phyloP scores from a whole-genome alignment of 2,888 invertebrate species.

The Volucella zonaria region DNA sequence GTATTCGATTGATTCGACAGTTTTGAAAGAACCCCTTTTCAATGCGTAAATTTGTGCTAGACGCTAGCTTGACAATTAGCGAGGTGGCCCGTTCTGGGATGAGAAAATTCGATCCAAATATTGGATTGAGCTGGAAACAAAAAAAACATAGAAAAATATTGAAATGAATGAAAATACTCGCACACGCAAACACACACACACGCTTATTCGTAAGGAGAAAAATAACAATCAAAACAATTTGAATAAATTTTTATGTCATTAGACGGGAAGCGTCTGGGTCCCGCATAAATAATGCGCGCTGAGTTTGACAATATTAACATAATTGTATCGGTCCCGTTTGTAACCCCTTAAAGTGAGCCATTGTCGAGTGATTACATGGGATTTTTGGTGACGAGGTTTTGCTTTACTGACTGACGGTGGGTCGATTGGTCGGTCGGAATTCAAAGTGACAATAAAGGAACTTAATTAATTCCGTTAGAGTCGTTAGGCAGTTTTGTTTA shows the following conservation, averaged over 20 bases:
- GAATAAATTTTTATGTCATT: conserved; percentile 50
- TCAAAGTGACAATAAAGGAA: conserved; percentile 36
- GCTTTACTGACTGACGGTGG: background rate
- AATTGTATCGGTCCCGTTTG: conserved; percentile 53
- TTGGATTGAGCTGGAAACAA: conserved; percentile 76
- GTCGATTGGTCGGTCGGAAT: conserved; percentile 1
- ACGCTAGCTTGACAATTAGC: conserved; percentile 77
- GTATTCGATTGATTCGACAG: conserved; percentile 79
- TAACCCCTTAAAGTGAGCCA: conserved; percentile 62
- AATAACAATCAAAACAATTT: conserved; percentile 53
- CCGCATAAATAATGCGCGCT: conserved; percentile 53
- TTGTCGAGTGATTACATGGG: conserved; percentile 64
- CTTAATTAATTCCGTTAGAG: conserved; percentile 52
- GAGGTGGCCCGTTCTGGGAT: conserved; percentile 77
- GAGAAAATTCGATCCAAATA: conserved; percentile 77
- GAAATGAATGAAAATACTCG: background rate
- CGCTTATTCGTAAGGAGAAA: background rate
- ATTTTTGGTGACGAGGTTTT: conserved; percentile 59
- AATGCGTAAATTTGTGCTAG: conserved; percentile 77
- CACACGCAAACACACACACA: conserved; percentile 23
- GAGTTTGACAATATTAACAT: conserved; percentile 56
- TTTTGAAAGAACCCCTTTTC: conserved; percentile 78
- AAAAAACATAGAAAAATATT: conserved; percentile 12
- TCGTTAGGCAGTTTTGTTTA: conserved; percentile 13
- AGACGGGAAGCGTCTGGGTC: conserved; percentile 45